Conservation (phyloP, 2,113 vertebrate species). For the Pipa parva region DNA sequence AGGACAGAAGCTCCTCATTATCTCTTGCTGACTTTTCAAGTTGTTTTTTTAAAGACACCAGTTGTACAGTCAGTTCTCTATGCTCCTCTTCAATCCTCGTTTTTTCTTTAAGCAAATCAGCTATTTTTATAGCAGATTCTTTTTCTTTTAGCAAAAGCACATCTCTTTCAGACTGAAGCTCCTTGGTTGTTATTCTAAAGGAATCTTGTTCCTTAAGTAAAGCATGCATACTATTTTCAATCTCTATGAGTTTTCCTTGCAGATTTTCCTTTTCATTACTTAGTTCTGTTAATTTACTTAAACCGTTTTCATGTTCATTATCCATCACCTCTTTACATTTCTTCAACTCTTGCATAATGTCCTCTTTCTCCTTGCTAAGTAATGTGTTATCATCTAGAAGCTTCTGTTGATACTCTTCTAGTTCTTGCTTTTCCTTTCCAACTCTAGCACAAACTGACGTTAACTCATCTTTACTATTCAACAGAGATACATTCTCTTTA, state of each 20-base stretch:
- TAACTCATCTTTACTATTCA: conserved; percentile 64
- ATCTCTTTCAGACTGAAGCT: conserved; percentile 64
- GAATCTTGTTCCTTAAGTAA: conserved; percentile 65
- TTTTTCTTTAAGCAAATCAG: conserved; percentile 53
- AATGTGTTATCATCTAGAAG: conserved; percentile 67
- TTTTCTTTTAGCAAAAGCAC: conserved; percentile 55
- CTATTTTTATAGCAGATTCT: conserved; percentile 58
- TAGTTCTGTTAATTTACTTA: conserved; percentile 61
- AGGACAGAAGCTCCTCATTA: conserved; percentile 65
- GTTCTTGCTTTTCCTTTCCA: conserved; percentile 61
- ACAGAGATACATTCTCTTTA: conserved; percentile 62
- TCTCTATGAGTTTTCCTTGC: conserved; percentile 56
- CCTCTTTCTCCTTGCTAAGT: conserved; percentile 65
- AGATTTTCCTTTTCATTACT: conserved; percentile 65
- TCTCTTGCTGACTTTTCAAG: conserved; percentile 56
- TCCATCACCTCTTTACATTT: conserved; percentile 64
- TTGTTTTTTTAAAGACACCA: conserved; percentile 54
- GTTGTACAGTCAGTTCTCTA: conserved; percentile 57
- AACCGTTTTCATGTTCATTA: conserved; percentile 59
- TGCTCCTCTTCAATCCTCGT: conserved; percentile 49
- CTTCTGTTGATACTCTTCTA: conserved; percentile 57
- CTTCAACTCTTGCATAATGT: conserved; percentile 65
- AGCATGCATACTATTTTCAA: conserved; percentile 58
- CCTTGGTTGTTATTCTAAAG: conserved; percentile 55
- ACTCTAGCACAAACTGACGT: conserved; percentile 68